Evolutionary conservation across 2,797 vertebrate species (phyloP).

Genomic region (Falco columbarius): DNA sequence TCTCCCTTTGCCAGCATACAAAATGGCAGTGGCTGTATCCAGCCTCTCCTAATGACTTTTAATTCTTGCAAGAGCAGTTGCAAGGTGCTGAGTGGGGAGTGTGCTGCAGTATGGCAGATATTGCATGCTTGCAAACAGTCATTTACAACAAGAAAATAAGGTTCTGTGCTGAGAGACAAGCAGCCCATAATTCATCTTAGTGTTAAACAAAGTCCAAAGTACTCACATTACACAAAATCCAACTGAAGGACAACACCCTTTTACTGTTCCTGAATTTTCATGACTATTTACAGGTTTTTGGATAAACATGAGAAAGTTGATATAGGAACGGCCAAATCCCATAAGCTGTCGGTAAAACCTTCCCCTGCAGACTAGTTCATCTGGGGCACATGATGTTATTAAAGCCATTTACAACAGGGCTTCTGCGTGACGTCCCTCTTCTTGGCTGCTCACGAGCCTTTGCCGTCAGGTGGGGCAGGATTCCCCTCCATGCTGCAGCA

Average conservation of each 20-base stretch:
- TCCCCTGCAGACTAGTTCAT: neutral
- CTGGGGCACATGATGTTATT: neutral
- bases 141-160: neutral
- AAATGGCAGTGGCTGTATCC: neutral
- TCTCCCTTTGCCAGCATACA: neutral
- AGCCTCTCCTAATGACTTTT: neutral
- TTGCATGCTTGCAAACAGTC: neutral
- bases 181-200: neutral
- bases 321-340: neutral
- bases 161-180: neutral
- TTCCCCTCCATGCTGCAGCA: fast-evolving
- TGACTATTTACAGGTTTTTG: neutral
- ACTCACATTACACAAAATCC: conserved; percentile 7
- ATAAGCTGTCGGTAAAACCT: neutral
- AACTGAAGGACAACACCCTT: neutral
- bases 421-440: fast-evolving
- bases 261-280: conserved; percentile 16
- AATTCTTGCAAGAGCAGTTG: neutral
- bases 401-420: fast-evolving
- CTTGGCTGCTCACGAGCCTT: neutral
- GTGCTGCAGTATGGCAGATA: neutral
- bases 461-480: neutral
- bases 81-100: neutral
- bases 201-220: conserved; percentile 44
- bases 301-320: neutral